phyloP scores from a whole-genome alignment of 2,113 vertebrate species.

The Trinectes maculatus region DNA sequence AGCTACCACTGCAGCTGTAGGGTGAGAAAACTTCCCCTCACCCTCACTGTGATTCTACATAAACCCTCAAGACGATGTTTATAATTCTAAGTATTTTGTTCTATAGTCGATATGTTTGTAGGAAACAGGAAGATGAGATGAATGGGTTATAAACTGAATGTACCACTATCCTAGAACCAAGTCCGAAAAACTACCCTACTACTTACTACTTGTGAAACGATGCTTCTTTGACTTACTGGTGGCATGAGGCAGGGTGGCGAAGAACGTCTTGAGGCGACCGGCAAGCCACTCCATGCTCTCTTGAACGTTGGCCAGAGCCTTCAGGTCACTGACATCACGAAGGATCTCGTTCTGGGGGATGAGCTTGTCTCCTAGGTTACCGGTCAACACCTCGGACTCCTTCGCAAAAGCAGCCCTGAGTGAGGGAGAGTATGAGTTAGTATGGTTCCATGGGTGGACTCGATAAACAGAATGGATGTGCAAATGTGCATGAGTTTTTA shows the following conservation, averaged over 20 bases:
- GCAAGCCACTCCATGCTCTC: slow-evolving; percentile 99
- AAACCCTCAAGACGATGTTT: slow-evolving; percentile 17
- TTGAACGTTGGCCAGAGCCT: slow-evolving; percentile 95
- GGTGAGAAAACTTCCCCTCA: slow-evolving; percentile 21
- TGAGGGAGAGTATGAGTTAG: background rate
- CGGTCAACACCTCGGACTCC: slow-evolving; percentile 96
- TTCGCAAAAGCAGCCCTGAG: slow-evolving; percentile 94
- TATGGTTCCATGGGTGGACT: background rate
- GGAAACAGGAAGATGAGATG: background rate
- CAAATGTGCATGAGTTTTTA: background rate
- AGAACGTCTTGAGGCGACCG: slow-evolving; percentile 86
- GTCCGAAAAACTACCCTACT: too few species aligned
- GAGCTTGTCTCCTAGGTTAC: slow-evolving; percentile 96
- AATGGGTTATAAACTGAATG: background rate
- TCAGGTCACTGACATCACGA: slow-evolving; percentile 94
- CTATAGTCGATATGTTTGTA: background rate
- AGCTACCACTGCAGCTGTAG: background rate
- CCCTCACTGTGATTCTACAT: slow-evolving; percentile 5
- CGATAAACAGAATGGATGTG: slow-evolving; percentile 5
- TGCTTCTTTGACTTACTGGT: slow-evolving; percentile 84
- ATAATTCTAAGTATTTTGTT: slow-evolving; percentile 19
- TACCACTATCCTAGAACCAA: background rate
- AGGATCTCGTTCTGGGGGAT: slow-evolving; percentile 96
- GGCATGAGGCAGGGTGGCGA: slow-evolving; percentile 83
- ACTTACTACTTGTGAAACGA: background rate